Evolutionary conservation across 2,888 invertebrate genomes (phyloP), one percentile per base, ranked within the genome.

Genomic region (Thereva unica): DNA sequence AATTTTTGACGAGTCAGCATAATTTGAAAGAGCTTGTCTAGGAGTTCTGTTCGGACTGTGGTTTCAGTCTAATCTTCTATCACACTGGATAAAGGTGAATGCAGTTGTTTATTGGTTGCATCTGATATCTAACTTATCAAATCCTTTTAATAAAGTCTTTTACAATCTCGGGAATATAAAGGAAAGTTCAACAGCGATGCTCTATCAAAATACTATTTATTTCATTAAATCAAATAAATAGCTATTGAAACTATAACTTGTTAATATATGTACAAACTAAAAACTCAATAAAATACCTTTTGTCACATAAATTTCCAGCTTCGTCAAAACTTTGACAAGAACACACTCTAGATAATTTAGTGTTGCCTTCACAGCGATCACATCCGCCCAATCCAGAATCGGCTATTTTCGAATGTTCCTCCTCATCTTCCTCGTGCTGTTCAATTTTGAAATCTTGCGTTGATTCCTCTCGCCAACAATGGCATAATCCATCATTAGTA

Each of bases 311-410:
- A 72, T 77, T 74, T 40, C 74, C 76, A 77, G 82, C 75, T 78
- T 84, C 80, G 78, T 85, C 78, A 71, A 84, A 77, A 74, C 83
- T 79, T 75, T 80, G 77, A 70, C 81, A 80, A 71, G 83, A 77
- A 77, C 83, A 77, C 47, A 77, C 76, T 61, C 81, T 74, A 2
- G 77, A 74, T 64, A 81, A 70, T 70, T 81, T 80, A n/a, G 78
- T 77, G 73, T 84, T 84, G 4, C 84, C 84, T 73, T 85, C 85
- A 73, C 85, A 85, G 9, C 83, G 79, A 67, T 83, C 83, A 73
- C 84, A 85, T 57, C 83, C 83, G 45, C 84, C 83, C 34, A 82
- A 72, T 0, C 82, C 82, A 1, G 82, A 82, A 71, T 84, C 83
- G 70, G 82, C 81, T 44, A 82, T 80, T 72, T 84, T 84, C 34